Evolutionary conservation across 2,113 vertebrate species (phyloP), one percentile per base, ranked within the genome.

Genomic region (Amblyopsis rosae): DNA sequence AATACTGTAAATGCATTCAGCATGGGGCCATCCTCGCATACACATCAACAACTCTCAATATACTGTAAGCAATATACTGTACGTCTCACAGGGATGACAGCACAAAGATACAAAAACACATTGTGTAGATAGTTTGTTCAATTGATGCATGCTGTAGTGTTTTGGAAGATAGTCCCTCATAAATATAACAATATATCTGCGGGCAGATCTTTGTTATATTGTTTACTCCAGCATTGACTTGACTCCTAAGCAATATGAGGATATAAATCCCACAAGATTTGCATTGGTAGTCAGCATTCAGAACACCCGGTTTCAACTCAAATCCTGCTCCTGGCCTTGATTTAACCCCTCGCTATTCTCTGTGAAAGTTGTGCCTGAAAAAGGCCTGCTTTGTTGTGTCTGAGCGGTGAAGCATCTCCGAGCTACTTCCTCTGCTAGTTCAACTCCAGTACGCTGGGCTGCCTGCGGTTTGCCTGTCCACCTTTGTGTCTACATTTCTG

Each of bases 341-440:
- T 59, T 71, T 82, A 77, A 89, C 83, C 86, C 76, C 59, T 47
- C 62, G 73, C 82, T 80, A 60, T 77, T 77, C 77, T 77, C 73
- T 77, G 74, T 81, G 75, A 41, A 9, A 73, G 78, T 81, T 77
- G 77, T 79, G 77, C 79, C 75, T 77, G 58, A 73, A 69, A 81
- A 77, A 87, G 35, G 71, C 62, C 70, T 65, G 70, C 87, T 88
- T 83, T 89, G 83, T 89, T 90, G 82, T 85, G 86, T 86, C 76
- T 91, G 76, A 87, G 86, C 82, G 73, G 75, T 57, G 86, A 86
- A 82, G 82, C 87, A 72, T 88, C 81, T 13, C 79, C 68, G 72
- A 82, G 85, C 66, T 76, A 80, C 85, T 89, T 90, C 85, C 86
- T 86, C 82, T 84, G 85, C 80, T 88, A 86, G 79, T 90, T 80